phyloP scores from a whole-genome alignment of 2,888 invertebrate genomes.

The Tenthredo livida region DNA sequence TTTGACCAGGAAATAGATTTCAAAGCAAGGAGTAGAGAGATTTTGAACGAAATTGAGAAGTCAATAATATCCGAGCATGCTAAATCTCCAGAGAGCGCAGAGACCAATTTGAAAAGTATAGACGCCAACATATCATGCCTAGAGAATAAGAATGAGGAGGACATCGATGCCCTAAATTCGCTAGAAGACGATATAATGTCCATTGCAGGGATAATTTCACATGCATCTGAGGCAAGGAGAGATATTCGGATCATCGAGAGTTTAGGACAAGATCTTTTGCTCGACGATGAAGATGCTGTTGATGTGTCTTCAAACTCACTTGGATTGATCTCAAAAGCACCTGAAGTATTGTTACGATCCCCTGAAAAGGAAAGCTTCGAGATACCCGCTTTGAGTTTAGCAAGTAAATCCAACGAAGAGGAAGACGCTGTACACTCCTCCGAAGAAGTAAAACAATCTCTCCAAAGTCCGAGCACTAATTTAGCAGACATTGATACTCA shows the following conservation, averaged over 20 bases:
- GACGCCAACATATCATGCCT: conserved; percentile 64
- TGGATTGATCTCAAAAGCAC: background rate
- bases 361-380: background rate
- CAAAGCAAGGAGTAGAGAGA: conserved; percentile 71
- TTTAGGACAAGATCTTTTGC: conserved; percentile 19
- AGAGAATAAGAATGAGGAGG: conserved; percentile 63
- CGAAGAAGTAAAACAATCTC: background rate
- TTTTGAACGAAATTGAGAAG: conserved; percentile 72
- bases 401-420: background rate
- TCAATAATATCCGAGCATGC: conserved; percentile 71
- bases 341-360: background rate
- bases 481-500: background rate
- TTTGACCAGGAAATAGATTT: conserved; percentile 66
- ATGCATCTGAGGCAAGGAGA: conserved; percentile 33
- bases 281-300: background rate
- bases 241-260: conserved; percentile 5
- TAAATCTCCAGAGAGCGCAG: conserved; percentile 60
- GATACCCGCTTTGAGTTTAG: background rate
- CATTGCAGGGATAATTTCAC: conserved; percentile 39
- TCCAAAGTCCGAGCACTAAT: background rate
- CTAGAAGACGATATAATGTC: conserved; percentile 60
- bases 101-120: conserved; percentile 54
- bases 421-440: background rate
- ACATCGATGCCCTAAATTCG: conserved; percentile 63
- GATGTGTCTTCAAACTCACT: background rate